Evolutionary conservation across 2,797 vertebrate genomes (phyloP), one percentile per base, ranked within the genome.

Genomic region (Xenops minutus): DNA sequence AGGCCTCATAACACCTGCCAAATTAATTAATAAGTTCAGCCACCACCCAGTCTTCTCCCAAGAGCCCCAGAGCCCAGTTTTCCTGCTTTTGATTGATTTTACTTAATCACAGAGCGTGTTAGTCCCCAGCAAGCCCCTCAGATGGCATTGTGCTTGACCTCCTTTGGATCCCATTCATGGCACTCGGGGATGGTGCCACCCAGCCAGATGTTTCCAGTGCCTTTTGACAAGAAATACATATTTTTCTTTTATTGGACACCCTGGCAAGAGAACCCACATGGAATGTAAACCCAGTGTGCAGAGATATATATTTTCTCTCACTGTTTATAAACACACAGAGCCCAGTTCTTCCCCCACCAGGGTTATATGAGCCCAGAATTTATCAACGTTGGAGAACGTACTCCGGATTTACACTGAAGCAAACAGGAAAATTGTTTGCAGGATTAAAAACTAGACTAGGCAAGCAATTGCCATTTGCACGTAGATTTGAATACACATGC

Each of bases 291-390:
- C 24, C 30, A 19, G 4, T 23, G 23, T 22, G 12, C 44, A 74
- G 59, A 64, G 19, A 73, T 21, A 73, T 14, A 71, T 41, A 37
- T 76, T 85, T 94, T 93, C 67, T 27, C 58, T 78, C 73, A 29
- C 15, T 93, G 83, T 95, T 93, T 95, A 96, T 94, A 96, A 96
- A 96, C 75, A 91, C 13, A 22, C 2, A 36, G 37, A 68, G 41
- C 23, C 66, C 12, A 12, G 43, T 66, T 89, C 75, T 93, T 74
- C 54, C 52, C 61, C 43, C 39, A 17, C 11, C 2, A 7, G 64
- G 20, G 54, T 85, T 83, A 55, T 51, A 88, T 18, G 72, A 93
- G 73, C 78, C 58, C 78, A 75, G 58, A 56, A 95, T 66, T 89
- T 75, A 85, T 59, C 82, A 61, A 0, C 0, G 0, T 27, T 74